phyloP scores from a whole-genome alignment of 1,140 invertebrate species.

The Procambarus virginalis region DNA sequence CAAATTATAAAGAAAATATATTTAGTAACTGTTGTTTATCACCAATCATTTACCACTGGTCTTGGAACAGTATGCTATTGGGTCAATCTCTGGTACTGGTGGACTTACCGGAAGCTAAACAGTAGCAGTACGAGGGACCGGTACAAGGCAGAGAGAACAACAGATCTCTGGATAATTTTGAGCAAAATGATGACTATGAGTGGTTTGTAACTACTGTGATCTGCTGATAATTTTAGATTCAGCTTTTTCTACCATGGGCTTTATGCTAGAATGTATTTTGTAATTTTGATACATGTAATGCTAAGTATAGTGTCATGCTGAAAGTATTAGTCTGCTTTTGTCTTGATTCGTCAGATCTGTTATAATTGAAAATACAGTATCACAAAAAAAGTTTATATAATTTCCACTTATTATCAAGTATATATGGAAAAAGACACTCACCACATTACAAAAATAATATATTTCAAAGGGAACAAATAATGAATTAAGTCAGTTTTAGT shows the following conservation, averaged over 20 bases:
- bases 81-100: constrained; percentile 60
- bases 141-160: constrained; percentile 59
- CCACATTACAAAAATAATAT: too few relatives aligned
- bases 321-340: constrained; percentile 24
- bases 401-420: background rate
- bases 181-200: constrained; percentile 38
- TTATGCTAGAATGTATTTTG: constrained; percentile 10
- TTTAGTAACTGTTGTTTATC: constrained; percentile 17
- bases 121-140: constrained; percentile 57
- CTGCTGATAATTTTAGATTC: constrained; percentile 14
- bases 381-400: background rate
- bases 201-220: constrained; percentile 63
- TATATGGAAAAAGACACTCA: too few relatives aligned
- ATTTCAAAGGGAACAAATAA: too few relatives aligned
- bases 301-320: background rate
- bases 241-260: constrained; percentile 2
- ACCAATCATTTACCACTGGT: constrained; percentile 38
- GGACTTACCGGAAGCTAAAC: constrained; percentile 58
- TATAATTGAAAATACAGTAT: background rate
- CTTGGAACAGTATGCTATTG: constrained; percentile 63
- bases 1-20: background rate
- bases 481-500: too few relatives aligned
- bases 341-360: background rate
- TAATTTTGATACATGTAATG: background rate
- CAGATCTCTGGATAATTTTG: constrained; percentile 34